Evolutionary conservation across 2,113 vertebrate species (phyloP), one percentile per base, ranked within the genome.

Genomic region (Leucosticte australis): DNA sequence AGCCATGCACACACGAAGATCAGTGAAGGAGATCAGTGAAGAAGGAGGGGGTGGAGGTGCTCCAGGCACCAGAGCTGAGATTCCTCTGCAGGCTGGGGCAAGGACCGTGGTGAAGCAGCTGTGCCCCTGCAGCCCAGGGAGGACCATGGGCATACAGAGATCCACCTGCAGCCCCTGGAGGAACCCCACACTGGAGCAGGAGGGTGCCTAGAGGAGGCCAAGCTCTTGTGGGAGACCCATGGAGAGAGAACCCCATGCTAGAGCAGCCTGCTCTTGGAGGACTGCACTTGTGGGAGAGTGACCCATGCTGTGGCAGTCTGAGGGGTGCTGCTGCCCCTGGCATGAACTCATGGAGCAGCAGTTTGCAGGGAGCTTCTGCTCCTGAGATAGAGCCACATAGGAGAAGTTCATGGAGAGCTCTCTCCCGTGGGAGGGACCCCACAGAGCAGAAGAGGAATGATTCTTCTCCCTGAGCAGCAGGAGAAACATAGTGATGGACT

Each of bases 281-380:
- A 26, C 10, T 41, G 83, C 16, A 6, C 35, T 22, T 1, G 0
- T 13, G 50, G 24, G 4, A 41, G 15, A 31, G 52, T 24, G 35
- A 30, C 30, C 19, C 50, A 13, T 0, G 2, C 7, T 0, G 0
- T 4, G 15, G 35, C n/a, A 56, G 35, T n/a, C 3, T 16, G 30
- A 30, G 60, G 42, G 15, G 8, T 2, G 20, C 30, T 56, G 30
- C 3, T 35, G 5, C 16, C 35, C 1, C 1, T 49, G 35, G 83
- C 42, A 35, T 42, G 35, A 12, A 9, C 13, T 35, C 52, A 35
- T 1, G 0, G 5, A 35, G 11, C 24, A 49, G 52, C 35, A 39
- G 17, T 27, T 39, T 3, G 2, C 30, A 65, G 24, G 11, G 50
- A 7, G 3, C 6, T 41, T 8, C 12, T 75, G 13, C 42, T 15